Base-by-base conservation (phyloP, 2,113 vertebrate genomes). In the Perca flavescens region DNA sequence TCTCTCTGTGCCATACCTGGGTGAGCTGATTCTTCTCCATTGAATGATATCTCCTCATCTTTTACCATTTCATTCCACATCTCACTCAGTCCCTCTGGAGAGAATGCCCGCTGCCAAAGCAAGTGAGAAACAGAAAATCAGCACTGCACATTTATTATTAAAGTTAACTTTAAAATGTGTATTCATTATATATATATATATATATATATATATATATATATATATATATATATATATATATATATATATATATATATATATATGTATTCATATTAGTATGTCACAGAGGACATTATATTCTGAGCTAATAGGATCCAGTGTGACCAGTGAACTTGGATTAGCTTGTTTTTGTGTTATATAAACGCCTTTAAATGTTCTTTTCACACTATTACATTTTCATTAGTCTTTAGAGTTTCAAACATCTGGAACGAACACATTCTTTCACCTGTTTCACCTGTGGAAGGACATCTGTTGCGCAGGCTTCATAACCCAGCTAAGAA, bases 41-140 rank as follows among this genome's bases (percentile, higher is more conserved):
- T 96, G 83, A 97, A 98, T 5, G 97, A 88, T 78, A 99, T 97
- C 93, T 99, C 98, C 36, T 98, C 98, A 95, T 99, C 98, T 95
- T 99, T 99, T 21, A 99, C 97, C 98, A 99, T 99, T 93, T 99
- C 98, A 82, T 99, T 99, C 98, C 98, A 99, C 91, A 99, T 96
- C 88, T 98, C 98, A 84, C 97, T 98, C 11, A 99, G 95, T 36
- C 98, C 98, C 95, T 99, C 98, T 72, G 96, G 93, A 54, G 97
- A 98, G 92, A 99, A 99, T 3, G 97, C 97, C 1, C 98, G 97
- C 98, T 99, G 92, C 65, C 74, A 92, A 89, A 86, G 60, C 13
- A 54, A 43, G n/a, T 0, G 25, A 15, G 19, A 65, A 31, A 71
- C n/a, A 25, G 28, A 77, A 31, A 77, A 46, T 71, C 31, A 76